These are phyloP conservation scores for Anableps anableps DNA, from an alignment of 2,797 vertebrate genomes.

Conservation along the genomic window DNA sequence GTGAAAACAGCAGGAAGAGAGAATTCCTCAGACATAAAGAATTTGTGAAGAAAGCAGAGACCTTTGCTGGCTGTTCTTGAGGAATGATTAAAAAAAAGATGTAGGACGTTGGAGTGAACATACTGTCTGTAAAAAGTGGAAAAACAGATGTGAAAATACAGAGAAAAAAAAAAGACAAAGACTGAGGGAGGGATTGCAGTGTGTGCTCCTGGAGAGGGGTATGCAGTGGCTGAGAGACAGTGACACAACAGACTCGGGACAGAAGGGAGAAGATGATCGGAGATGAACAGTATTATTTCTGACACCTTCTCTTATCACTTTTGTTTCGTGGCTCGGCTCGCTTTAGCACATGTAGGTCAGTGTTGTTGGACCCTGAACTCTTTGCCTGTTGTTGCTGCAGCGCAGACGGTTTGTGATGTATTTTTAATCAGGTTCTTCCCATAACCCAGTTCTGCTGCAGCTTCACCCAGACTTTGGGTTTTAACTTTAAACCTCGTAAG, in stretches of 20 bases:
- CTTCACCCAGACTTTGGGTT: conserved; percentile 48
- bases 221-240: not conserved
- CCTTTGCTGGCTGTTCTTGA: conserved; percentile 1
- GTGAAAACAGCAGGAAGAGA: not conserved
- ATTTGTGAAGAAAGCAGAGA: conserved; percentile 23
- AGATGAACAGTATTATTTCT: conserved; percentile 23
- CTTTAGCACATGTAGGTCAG: conserved; percentile 71
- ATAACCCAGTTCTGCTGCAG: conserved; percentile 58
- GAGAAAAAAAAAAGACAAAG: not conserved
- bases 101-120: conserved; percentile 1
- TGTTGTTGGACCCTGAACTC: conserved; percentile 49
- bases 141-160: conserved; percentile 8
- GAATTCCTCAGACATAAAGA: conserved; percentile 16
- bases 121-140: not conserved
- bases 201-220: not conserved
- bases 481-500: conserved; percentile 44
- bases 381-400: conserved; percentile 52
- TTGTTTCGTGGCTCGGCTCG: conserved; percentile 27
- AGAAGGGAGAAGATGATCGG: conserved; percentile 13
- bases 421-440: conserved; percentile 71
- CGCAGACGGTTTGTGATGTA: conserved; percentile 70
- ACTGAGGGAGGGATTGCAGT: not conserved
- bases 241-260: conserved; percentile 9
- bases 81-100: conserved; percentile 1
- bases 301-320: conserved; percentile 22